Conservation (phyloP, 2,888 invertebrate genomes). For the Tridacna crocea region DNA sequence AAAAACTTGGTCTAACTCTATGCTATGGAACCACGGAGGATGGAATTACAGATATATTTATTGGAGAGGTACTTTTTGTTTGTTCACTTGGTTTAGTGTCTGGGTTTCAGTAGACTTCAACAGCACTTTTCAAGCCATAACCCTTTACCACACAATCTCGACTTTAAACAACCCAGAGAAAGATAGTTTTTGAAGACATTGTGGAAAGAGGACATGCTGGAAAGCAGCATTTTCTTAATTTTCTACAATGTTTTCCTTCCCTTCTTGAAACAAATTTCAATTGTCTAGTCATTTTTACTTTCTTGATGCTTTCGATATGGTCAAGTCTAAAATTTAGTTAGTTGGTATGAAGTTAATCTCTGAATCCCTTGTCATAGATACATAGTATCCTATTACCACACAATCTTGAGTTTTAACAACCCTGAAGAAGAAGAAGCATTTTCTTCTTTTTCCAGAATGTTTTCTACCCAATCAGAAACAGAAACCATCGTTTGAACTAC, state of each 20-base stretch:
- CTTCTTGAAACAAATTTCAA: no score
- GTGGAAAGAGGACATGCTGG: neutral
- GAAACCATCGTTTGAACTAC: no score
- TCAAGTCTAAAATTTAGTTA: no score
- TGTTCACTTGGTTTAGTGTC: neutral
- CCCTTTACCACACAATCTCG: neutral
- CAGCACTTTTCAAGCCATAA: neutral
- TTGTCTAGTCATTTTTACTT: no score
- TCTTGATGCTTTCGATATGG: no score
- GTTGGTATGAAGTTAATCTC: no score
- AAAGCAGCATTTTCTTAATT: neutral
- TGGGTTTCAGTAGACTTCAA: no score
- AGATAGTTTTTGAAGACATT: no score
- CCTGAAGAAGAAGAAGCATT: neutral
- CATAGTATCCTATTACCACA: no score
- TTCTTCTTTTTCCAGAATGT: neutral
- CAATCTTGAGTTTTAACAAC: no score
- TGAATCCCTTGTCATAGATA: no score
- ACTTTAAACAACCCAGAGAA: neutral
- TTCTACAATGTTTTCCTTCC: neutral
- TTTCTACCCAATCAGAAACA: no score
- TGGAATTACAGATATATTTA: conserved; percentile 88
- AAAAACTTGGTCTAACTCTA: conserved; percentile 89
- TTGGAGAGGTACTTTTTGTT: conserved; percentile 86
- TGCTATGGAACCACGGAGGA: conserved; percentile 88